These are phyloP conservation scores for Ectobius pallidus DNA, from an alignment of 2,888 invertebrate species.

Conservation along the genomic window DNA sequence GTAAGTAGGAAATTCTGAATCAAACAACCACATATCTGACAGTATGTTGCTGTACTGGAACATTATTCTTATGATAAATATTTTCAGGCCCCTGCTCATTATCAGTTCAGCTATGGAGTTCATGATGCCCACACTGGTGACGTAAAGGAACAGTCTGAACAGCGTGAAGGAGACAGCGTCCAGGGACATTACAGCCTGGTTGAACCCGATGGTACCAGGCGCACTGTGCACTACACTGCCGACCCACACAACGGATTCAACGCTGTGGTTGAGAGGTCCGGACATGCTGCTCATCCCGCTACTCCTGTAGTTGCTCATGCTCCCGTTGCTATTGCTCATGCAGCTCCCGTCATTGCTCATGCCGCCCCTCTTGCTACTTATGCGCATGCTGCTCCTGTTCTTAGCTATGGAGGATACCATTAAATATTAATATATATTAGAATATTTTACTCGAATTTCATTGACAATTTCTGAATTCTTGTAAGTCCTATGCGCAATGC, in stretches of 20 bases:
- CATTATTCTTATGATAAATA: too few relatives aligned
- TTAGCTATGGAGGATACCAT: too few relatives aligned
- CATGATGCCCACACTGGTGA: constrained; percentile 21
- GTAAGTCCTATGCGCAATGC: too few relatives aligned
- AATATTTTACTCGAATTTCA: too few relatives aligned
- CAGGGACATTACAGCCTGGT: constrained; percentile 22
- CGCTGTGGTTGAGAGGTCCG: constrained; percentile 60
- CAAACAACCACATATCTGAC: too few relatives aligned
- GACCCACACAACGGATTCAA: constrained; percentile 59
- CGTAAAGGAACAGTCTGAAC: constrained; percentile 8
- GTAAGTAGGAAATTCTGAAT: too few relatives aligned
- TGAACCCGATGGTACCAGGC: constrained; percentile 24
- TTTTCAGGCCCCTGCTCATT: constrained; percentile 16
- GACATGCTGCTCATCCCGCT: constrained; percentile 64
- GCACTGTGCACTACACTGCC: constrained; percentile 65
- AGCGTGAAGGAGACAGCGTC: constrained; percentile 22
- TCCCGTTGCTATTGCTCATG: background rate
- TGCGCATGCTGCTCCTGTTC: too few relatives aligned
- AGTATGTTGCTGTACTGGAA: too few relatives aligned
- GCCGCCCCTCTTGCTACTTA: background rate
- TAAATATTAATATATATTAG: too few relatives aligned
- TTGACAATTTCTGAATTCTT: too few relatives aligned
- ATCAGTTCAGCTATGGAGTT: constrained; percentile 25
- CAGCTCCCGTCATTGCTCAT: background rate
- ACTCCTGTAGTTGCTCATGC: background rate